These are phyloP conservation scores for Amphipyra tragopoginis DNA, from an alignment of 2,888 invertebrate genomes.

Conservation along the genomic window DNA sequence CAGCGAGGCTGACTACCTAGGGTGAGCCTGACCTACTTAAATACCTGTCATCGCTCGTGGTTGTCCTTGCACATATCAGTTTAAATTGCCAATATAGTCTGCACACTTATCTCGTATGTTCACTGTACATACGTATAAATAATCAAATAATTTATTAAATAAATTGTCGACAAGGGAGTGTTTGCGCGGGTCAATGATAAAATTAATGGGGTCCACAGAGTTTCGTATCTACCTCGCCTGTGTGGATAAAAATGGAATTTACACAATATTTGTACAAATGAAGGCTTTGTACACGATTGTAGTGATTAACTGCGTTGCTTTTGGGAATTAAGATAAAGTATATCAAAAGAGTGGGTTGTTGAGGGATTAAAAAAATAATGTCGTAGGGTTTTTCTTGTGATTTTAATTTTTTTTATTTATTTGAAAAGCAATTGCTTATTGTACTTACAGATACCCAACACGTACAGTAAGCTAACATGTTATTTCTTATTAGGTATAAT, in stretches of 20 bases:
- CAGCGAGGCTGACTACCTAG: too few relatives aligned
- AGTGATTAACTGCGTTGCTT: slow-evolving; percentile 26
- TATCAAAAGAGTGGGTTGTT: background rate
- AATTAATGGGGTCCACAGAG: slow-evolving; percentile 56
- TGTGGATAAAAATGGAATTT: slow-evolving; percentile 40
- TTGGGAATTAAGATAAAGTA: slow-evolving; percentile 2
- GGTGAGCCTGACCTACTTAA: too few relatives aligned
- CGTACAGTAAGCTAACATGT: too few relatives aligned
- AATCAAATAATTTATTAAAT: slow-evolving; percentile 52
- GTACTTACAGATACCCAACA: too few relatives aligned
- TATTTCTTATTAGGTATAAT: too few relatives aligned
- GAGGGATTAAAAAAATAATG: too few relatives aligned
- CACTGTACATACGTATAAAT: slow-evolving; percentile 10
- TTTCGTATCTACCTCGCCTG: slow-evolving; percentile 32
- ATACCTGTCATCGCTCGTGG: too few relatives aligned
- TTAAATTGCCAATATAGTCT: too few relatives aligned
- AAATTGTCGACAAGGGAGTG: slow-evolving; percentile 50
- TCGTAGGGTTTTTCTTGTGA: too few relatives aligned
- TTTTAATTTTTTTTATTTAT: too few relatives aligned
- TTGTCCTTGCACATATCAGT: too few relatives aligned
- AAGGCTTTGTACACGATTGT: slow-evolving; percentile 22
- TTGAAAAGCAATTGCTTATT: too few relatives aligned
- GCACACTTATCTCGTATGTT: background rate
- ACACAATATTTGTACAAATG: slow-evolving; percentile 22
- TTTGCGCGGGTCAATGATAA: slow-evolving; percentile 53